These are phyloP conservation scores for Phaethon lepturus DNA, from an alignment of 2,113 vertebrate species.

Conservation along the genomic window DNA sequence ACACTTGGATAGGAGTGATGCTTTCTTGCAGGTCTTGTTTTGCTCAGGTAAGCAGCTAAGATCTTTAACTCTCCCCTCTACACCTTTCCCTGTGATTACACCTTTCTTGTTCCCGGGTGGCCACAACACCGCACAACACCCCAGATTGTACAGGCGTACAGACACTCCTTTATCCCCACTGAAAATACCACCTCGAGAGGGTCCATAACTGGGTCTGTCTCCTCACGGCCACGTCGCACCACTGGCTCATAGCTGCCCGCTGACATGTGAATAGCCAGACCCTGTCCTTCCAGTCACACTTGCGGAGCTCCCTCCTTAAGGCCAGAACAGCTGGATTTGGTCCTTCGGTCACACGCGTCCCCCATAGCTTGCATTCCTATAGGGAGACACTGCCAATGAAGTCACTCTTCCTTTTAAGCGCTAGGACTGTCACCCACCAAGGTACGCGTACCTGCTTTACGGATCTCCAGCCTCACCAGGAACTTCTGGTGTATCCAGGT, in stretches of 20 bases:
- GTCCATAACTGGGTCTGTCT: neutral
- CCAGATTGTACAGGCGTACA: neutral
- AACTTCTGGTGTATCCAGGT: neutral
- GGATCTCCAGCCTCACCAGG: neutral
- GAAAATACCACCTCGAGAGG: neutral
- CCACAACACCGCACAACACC: too few species aligned
- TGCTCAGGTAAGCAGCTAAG: neutral
- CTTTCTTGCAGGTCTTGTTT: neutral
- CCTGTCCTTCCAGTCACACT: neutral
- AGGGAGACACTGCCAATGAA: neutral
- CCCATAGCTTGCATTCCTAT: neutral
- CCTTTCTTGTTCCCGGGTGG: neutral
- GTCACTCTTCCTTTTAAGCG: neutral
- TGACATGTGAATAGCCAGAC: neutral
- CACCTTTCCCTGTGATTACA: neutral
- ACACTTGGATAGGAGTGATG: neutral
- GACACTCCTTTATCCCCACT: neutral
- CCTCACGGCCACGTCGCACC: accelerated
- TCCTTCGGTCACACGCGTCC: neutral
- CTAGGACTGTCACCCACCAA: neutral
- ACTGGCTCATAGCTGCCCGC: neutral
- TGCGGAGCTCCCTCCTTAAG: neutral
- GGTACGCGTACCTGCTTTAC: neutral
- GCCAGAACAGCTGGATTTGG: neutral
- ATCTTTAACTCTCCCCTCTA: neutral